These are phyloP conservation scores for Drosophila triauraria DNA, from an alignment of 1,140 invertebrate genomes.

Conservation along the genomic window DNA sequence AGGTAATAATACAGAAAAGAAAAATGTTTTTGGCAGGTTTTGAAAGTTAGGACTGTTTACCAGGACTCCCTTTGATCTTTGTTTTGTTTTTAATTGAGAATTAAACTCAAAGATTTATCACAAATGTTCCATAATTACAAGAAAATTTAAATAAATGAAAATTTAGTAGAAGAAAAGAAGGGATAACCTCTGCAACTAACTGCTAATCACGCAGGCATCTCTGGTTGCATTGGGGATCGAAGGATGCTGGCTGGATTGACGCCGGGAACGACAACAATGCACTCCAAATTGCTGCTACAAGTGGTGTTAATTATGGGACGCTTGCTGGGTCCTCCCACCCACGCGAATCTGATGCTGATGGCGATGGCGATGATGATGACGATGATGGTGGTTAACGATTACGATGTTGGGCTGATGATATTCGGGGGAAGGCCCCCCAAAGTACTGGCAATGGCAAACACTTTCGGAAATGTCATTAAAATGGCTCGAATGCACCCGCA, in stretches of 20 bases:
- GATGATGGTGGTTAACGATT: conserved; percentile 9
- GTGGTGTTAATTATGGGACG: conserved; percentile 45
- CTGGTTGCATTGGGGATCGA: conserved; percentile 1
- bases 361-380: background rate
- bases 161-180: background rate
- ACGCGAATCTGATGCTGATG: conserved; percentile 15
- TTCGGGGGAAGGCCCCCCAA: conserved; percentile 5
- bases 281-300: conserved; percentile 30
- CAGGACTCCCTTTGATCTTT: background rate
- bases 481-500: conserved; percentile 41
- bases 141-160: no score
- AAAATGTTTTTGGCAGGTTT: background rate
- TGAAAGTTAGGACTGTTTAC: background rate
- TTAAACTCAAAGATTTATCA: background rate
- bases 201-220: conserved; percentile 12
- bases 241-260: conserved; percentile 1
- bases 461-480: conserved; percentile 69
- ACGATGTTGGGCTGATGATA: conserved; percentile 29
- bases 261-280: conserved; percentile 30
- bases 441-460: conserved; percentile 52
- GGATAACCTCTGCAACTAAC: background rate
- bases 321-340: background rate
- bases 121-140: no score
- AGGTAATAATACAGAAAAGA: no score
- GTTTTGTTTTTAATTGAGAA: background rate